These are phyloP conservation scores for Tetragonula carbonaria DNA, from an alignment of 2,888 invertebrate species.

Conservation along the genomic window DNA sequence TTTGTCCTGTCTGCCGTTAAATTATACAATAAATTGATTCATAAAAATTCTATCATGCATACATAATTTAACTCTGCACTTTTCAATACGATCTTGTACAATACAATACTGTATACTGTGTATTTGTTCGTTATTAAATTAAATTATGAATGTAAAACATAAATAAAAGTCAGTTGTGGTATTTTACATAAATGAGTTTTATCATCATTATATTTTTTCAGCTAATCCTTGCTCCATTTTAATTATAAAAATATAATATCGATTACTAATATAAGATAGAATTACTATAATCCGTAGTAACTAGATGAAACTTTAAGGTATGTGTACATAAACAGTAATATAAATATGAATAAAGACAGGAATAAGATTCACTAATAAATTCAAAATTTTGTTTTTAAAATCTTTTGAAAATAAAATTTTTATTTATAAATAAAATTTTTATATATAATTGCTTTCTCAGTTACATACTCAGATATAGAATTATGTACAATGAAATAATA, in stretches of 20 bases:
- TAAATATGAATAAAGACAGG: too few relatives aligned
- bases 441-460: too few relatives aligned
- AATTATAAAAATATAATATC: neutral
- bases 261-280: neutral
- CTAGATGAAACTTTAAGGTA: neutral
- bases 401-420: too few relatives aligned
- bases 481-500: too few relatives aligned
- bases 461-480: too few relatives aligned
- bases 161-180: conserved; percentile 79
- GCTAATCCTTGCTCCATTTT: neutral
- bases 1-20: conserved; percentile 4
- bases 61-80: conserved; percentile 54
- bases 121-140: conserved; percentile 74
- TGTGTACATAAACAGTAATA: neutral
- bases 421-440: too few relatives aligned
- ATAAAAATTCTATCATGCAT: conserved; percentile 37
- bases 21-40: conserved; percentile 37
- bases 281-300: neutral
- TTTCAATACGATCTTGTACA: conserved; percentile 54
- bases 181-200: conserved; percentile 75
- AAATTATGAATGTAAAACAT: conserved; percentile 71
- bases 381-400: too few relatives aligned
- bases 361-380: too few relatives aligned
- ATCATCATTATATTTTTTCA: neutral
- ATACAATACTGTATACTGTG: conserved; percentile 67